These are phyloP conservation scores for Acanthornis magna DNA, from an alignment of 2,797 vertebrate genomes.

Conservation along the genomic window DNA sequence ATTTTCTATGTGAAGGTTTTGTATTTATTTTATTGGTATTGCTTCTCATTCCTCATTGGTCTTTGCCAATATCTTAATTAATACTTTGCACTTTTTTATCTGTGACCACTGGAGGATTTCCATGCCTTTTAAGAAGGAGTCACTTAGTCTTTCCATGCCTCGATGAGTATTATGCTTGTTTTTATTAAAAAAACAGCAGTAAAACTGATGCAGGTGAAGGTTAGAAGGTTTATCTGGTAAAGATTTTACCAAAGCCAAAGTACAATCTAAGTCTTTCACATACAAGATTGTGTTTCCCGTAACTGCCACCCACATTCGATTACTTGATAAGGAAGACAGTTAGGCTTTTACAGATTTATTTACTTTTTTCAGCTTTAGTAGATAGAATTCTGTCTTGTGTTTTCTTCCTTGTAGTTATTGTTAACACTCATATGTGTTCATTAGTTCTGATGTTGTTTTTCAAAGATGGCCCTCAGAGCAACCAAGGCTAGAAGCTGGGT, in stretches of 20 bases:
- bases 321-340: not conserved
- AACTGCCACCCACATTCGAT: not conserved
- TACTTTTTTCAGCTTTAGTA: not conserved
- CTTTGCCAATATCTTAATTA: not conserved
- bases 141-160: not conserved
- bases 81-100: not conserved
- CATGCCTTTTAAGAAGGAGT: not conserved
- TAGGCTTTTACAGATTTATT: not conserved
- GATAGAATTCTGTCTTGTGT: not conserved
- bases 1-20: not conserved
- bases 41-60: not conserved
- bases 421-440: not conserved
- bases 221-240: not conserved
- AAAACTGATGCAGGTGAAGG: not conserved
- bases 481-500: not conserved
- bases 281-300: not conserved
- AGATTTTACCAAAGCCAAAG: not conserved
- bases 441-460: not conserved
- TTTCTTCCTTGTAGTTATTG: not conserved
- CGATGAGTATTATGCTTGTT: not conserved
- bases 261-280: not conserved
- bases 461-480: not conserved
- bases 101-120: not conserved
- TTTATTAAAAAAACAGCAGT: not conserved
- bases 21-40: not conserved